Percentiles rank a stretch among this genome's conserved stretches.
Conservation (phyloP, 1,140 invertebrate species). For the Drosophila setifemur region DNA sequence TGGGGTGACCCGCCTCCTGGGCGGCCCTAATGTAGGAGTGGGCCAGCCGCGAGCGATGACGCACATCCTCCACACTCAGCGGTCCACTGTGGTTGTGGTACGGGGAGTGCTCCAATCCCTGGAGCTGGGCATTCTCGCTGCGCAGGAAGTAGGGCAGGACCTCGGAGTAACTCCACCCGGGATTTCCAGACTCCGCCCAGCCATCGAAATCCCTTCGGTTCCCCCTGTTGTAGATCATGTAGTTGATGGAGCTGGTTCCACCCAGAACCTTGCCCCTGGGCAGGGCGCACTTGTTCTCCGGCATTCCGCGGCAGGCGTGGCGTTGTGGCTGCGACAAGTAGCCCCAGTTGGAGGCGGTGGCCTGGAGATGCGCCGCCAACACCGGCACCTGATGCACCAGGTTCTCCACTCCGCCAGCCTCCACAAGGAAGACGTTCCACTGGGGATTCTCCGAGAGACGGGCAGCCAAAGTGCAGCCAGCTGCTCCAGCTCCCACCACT, state of each 20-base stretch:
- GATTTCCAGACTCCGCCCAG: constrained; percentile 88
- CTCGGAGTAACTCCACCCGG: constrained; percentile 89
- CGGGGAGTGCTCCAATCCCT: constrained; percentile 82
- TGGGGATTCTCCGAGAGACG: constrained; percentile 84
- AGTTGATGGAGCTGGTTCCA: constrained; percentile 91
- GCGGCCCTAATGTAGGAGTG: constrained; percentile 86
- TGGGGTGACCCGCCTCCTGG: constrained; percentile 84
- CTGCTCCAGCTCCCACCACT: constrained; percentile 93
- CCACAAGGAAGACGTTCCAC: constrained; percentile 85
- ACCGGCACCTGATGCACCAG: constrained; percentile 87
- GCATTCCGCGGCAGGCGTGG: constrained; percentile 84
- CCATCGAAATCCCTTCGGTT: constrained; percentile 89
- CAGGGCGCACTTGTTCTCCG: constrained; percentile 84
- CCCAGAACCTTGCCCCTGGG: constrained; percentile 87
- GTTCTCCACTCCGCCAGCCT: constrained; percentile 88
- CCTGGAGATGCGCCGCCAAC: constrained; percentile 84
- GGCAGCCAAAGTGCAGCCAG: constrained; percentile 92
- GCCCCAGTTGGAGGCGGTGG: constrained; percentile 87
- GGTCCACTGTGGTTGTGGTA: constrained; percentile 85
- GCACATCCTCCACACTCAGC: constrained; percentile 84
- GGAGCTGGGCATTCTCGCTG: constrained; percentile 85
- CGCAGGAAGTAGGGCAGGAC: constrained; percentile 88
- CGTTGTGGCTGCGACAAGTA: constrained; percentile 87
- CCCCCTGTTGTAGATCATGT: constrained; percentile 94
- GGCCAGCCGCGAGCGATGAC: constrained; percentile 84